These are phyloP conservation scores for Sorex araneus DNA, from an alignment of 2,113 vertebrate genomes.

Conservation along the genomic window DNA sequence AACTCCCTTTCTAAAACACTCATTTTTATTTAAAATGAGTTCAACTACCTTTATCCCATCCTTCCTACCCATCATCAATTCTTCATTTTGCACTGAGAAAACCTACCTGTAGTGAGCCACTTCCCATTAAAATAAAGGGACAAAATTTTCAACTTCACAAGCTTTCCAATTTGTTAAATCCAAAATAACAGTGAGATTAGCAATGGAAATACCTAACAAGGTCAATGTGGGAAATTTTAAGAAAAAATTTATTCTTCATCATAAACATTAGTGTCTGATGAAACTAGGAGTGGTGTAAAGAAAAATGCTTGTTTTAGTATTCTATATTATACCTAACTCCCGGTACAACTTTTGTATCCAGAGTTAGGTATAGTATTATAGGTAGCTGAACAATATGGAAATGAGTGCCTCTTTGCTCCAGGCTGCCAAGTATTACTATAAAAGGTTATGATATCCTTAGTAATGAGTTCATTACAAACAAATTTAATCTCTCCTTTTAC, in stretches of 20 bases:
- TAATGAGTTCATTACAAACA: constrained; percentile 30
- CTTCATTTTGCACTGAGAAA: not conserved
- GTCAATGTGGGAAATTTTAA: not conserved
- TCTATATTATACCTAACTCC: not conserved
- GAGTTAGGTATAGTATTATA: no score
- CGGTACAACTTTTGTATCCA: not conserved
- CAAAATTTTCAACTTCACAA: constrained; percentile 26
- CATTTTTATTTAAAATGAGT: not conserved
- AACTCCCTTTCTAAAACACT: constrained; percentile 30
- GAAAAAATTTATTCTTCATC: not conserved
- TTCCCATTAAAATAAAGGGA: constrained; percentile 23
- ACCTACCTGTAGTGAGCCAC: not conserved
- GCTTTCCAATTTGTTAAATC: constrained; percentile 6
- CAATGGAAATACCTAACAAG: not conserved
- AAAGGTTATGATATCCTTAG: constrained; percentile 13
- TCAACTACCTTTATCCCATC: not conserved
- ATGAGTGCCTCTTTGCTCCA: constrained; percentile 22
- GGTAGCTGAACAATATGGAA: no score
- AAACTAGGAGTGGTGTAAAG: not conserved
- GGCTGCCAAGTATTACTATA: not conserved
- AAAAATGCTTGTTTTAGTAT: not conserved
- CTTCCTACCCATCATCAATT: not conserved
- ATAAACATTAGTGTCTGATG: constrained; percentile 6
- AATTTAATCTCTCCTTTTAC: constrained; percentile 1
- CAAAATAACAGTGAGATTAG: constrained; percentile 23